Base-by-base conservation (phyloP, 2,797 vertebrate genomes). In the Sphenopsis melanotis region DNA sequence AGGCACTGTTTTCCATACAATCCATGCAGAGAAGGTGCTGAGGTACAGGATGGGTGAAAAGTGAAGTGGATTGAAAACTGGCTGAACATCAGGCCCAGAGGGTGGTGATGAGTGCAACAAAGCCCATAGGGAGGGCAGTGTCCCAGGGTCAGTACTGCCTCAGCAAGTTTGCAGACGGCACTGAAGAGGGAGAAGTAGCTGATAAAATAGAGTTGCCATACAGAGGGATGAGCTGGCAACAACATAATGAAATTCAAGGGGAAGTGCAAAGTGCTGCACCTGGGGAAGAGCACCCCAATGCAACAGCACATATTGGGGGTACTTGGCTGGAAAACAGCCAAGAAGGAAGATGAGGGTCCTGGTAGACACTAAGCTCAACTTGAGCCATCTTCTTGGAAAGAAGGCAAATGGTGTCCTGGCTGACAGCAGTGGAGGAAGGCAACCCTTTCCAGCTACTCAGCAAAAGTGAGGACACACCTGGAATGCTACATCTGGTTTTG, bases 1-100 rank as follows among this genome's bases (percentile, higher is more conserved):
- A 34, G 27, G 37, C 14, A 26, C 6, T 3, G 8, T 21, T 14
- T 34, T 12, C n/a, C 2, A 0, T 37, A 26, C 47, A 7, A 49
- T 27, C 22, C 32, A 6, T 11, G 11, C 0, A 27, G 21, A 23
- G 30, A n/a, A 61, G 15, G 12, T 26, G 6, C 4, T 44, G 26
- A 24, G 19, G 16, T 22, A 37, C 2, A 9, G 30, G 26, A 15
- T 2, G 5, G 20, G 12, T 64, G 17, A 68, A 27, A 32, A 21
- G 41, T 15, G 14, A 30, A 20, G 41, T 15, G 11, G 34, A 29
- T 4, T 32, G 30, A 68, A 77, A 72, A 37, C 13, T 8, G 11
- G 11, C 14, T 32, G 18, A 84, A 72, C 5, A 13, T 13, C 30
- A 68, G 27, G 20, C 17, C 15, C 27, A 21, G 20, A 50, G 10